phyloP scores from a whole-genome alignment of 2,888 invertebrate species.

The Portevinia maculata region DNA sequence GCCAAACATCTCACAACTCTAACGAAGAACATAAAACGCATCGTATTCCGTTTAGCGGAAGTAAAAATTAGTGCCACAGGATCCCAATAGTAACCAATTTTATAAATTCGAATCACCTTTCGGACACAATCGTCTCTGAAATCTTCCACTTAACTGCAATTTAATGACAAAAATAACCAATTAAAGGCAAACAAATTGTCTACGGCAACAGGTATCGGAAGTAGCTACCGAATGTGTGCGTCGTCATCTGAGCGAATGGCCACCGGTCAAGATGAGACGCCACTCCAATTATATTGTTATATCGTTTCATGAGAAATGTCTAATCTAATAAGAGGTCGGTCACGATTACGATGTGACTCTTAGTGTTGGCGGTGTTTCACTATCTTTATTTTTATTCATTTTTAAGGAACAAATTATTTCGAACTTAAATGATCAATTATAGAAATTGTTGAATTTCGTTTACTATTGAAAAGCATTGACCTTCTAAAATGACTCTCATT shows the following conservation, averaged over 20 bases:
- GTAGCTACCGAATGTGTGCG: slow-evolving; percentile 61
- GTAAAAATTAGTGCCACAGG: slow-evolving; percentile 27
- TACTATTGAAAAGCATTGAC: slow-evolving; percentile 6
- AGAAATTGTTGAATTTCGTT: too few relatives aligned
- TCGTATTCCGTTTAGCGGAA: slow-evolving; percentile 9
- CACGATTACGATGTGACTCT: slow-evolving; percentile 50
- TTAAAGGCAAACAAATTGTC: slow-evolving; percentile 60
- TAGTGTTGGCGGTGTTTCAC: slow-evolving; percentile 10
- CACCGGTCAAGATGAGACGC: slow-evolving; percentile 68
- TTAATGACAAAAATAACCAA: slow-evolving; percentile 66
- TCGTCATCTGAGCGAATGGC: slow-evolving; percentile 28
- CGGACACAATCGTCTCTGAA: slow-evolving; percentile 20
- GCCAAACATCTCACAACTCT: too few relatives aligned
- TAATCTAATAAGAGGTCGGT: slow-evolving; percentile 62
- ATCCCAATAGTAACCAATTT: slow-evolving; percentile 30
- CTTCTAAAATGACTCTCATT: slow-evolving; percentile 20
- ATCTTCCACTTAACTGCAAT: slow-evolving; percentile 20
- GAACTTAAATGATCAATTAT: background rate
- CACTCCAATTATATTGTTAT: slow-evolving; percentile 69
- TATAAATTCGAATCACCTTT: slow-evolving; percentile 31
- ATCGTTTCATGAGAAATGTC: slow-evolving; percentile 64
- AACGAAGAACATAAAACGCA: too few relatives aligned
- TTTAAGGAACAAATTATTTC: background rate
- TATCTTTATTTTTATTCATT: background rate
- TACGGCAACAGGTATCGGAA: slow-evolving; percentile 65